phyloP scores from a whole-genome alignment of 2,797 vertebrate species.

The Rhinichthys osculus region DNA sequence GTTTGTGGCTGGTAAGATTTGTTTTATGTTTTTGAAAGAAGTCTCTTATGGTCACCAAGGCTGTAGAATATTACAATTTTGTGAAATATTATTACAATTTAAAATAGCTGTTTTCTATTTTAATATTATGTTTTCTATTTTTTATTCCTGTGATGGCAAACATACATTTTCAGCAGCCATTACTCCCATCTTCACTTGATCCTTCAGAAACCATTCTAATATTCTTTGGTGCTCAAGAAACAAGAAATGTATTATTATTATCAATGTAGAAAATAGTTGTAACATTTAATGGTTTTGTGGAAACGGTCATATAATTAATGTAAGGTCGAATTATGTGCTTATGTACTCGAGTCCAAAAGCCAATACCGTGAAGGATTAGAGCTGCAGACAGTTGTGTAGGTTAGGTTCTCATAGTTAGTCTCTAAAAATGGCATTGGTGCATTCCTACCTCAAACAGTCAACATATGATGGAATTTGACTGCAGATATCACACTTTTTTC shows the following conservation, averaged over 20 bases:
- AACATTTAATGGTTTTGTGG: neutral
- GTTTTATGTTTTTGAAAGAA: too few relatives aligned
- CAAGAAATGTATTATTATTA: neutral
- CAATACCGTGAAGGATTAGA: neutral
- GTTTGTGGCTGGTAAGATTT: neutral
- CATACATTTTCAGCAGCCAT: neutral
- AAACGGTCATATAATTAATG: neutral
- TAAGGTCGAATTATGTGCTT: neutral
- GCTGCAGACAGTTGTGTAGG: neutral
- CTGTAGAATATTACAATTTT: neutral
- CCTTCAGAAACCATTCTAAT: neutral
- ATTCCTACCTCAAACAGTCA: slow-evolving; percentile 3
- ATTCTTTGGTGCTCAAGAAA: neutral
- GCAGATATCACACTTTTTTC: neutral
- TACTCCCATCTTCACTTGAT: neutral
- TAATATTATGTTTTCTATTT: neutral
- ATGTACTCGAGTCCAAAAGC: neutral
- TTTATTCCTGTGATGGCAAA: neutral
- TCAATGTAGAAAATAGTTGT: neutral
- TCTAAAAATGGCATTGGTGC: neutral
- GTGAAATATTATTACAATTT: neutral
- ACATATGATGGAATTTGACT: neutral
- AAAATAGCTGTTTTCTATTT: neutral
- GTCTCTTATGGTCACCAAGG: neutral
- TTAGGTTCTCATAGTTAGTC: neutral